These are phyloP conservation scores for Actenoides lindsayi DNA, from an alignment of 2,113 vertebrate species.

Conservation along the genomic window DNA sequence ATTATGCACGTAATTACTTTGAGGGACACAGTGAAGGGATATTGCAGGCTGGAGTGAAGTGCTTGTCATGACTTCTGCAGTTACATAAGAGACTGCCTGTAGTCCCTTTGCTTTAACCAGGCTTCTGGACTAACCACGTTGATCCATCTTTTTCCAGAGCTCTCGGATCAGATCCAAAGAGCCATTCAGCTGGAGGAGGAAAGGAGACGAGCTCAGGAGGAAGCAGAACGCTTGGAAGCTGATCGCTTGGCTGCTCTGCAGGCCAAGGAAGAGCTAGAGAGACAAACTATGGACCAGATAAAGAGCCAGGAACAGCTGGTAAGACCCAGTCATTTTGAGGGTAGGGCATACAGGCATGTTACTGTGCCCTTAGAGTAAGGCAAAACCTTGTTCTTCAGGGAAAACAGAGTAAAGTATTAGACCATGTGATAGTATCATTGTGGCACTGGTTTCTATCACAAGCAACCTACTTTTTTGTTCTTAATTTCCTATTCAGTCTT, in stretches of 20 bases:
- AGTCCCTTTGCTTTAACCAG: not conserved
- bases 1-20: not conserved
- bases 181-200: slow-evolving; percentile 91
- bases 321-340: slow-evolving; percentile 37
- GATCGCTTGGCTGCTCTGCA: slow-evolving; percentile 90
- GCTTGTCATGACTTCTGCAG: not conserved
- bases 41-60: not conserved
- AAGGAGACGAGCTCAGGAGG: slow-evolving; percentile 85
- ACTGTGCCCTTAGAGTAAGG: not conserved
- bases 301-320: slow-evolving; percentile 98
- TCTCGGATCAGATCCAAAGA: slow-evolving; percentile 91
- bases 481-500: not conserved
- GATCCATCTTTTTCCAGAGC: slow-evolving; percentile 74
- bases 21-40: not conserved
- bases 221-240: slow-evolving; percentile 90
- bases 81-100: not conserved
- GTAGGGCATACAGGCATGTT: not conserved
- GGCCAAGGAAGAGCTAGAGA: slow-evolving; percentile 95
- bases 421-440: not conserved
- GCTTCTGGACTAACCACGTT: not conserved
- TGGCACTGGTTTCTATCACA: not conserved
- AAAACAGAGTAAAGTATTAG: not conserved
- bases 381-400: not conserved
- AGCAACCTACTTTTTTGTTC: not conserved
- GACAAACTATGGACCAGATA: slow-evolving; percentile 89